Conservation (phyloP, 1,140 invertebrate genomes). For the Helicoverpa armigera region DNA sequence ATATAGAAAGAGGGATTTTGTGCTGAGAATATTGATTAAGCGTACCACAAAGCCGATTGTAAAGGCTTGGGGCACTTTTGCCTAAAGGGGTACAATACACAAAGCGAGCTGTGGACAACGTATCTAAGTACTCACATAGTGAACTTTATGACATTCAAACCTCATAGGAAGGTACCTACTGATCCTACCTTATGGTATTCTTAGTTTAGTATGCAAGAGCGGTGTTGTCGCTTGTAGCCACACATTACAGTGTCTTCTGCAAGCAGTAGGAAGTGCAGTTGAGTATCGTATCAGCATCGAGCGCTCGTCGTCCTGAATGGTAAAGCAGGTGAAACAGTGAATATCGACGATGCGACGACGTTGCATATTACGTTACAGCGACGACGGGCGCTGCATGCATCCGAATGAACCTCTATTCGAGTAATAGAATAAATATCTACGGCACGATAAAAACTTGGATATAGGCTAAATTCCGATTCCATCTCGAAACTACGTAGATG, state of each 20-base stretch:
- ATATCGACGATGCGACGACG: conserved; percentile 36
- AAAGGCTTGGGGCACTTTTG: conserved; percentile 22
- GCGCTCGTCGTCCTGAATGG: conserved; percentile 40
- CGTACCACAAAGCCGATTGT: conserved; percentile 22
- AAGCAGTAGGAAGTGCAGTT: conserved; percentile 32
- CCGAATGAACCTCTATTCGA: conserved; percentile 37
- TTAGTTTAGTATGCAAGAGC: conserved; percentile 18
- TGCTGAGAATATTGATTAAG: conserved; percentile 36
- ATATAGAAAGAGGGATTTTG: conserved; percentile 12
- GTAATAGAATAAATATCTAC: conserved; percentile 36
- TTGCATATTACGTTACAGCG: conserved; percentile 44
- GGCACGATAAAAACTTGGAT: conserved; percentile 24
- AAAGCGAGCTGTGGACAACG: conserved; percentile 15
- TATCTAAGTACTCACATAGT: not conserved
- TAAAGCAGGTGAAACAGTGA: conserved; percentile 49
- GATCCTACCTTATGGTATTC: not conserved
- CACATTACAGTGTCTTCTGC: conserved; percentile 25
- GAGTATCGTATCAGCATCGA: conserved; percentile 37
- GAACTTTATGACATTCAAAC: not conserved
- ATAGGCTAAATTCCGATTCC: conserved; percentile 28
- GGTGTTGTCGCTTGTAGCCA: not conserved
- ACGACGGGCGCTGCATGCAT: conserved; percentile 17
- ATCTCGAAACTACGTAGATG: not conserved
- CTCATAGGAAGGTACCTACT: not conserved
- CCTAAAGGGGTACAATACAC: conserved; percentile 1